Conservation (phyloP, 2,113 vertebrate species). For the Corythornis cristatus region DNA sequence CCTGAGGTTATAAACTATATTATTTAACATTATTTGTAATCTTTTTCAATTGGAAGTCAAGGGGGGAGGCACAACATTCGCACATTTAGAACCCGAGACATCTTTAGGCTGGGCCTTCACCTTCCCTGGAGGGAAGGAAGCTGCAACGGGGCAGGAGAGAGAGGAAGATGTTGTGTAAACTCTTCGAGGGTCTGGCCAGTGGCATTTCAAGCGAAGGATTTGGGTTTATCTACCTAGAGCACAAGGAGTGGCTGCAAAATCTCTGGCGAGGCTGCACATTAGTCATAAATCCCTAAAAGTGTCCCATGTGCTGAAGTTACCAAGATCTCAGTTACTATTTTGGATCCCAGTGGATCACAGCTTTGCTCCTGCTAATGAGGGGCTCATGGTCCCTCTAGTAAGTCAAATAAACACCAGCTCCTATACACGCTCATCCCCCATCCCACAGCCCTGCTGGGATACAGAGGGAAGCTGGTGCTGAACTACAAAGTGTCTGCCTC, state of each 20-base stretch:
- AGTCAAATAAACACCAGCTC: not conserved
- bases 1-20: slow-evolving; percentile 81
- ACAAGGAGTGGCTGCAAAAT: not conserved
- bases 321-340: not conserved
- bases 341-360: not conserved
- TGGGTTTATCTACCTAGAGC: not conserved
- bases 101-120: slow-evolving; percentile 29
- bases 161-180: not conserved
- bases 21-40: slow-evolving; percentile 82
- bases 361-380: not conserved
- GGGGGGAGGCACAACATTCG: slow-evolving; percentile 24
- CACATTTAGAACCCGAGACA: not conserved
- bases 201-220: slow-evolving; percentile 10
- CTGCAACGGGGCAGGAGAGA: slow-evolving; percentile 30
- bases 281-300: not conserved
- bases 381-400: not conserved
- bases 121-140: slow-evolving; percentile 48
- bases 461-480: not conserved
- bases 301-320: not conserved
- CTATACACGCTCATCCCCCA: fast-evolving
- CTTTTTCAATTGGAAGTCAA: slow-evolving; percentile 75
- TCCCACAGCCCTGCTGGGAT: not conserved
- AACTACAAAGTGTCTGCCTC: not conserved
- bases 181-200: not conserved
- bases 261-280: not conserved